Percentiles rank a stretch among this genome's conserved stretches.
Conservation (phyloP, 2,113 vertebrate genomes). For the Hippopotamus amphibius region DNA sequence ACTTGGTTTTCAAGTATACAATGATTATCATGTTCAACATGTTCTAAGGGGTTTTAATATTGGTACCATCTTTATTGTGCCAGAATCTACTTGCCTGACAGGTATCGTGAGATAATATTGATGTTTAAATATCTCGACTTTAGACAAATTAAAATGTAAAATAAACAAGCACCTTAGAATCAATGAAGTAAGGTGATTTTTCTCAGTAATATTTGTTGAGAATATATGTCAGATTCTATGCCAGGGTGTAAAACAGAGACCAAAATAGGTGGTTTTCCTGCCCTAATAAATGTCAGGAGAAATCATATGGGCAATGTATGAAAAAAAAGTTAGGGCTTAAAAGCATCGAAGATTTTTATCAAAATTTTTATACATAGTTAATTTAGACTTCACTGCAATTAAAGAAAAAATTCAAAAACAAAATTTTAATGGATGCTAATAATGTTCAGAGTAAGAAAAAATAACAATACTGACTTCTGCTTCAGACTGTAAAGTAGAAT, state of each 20-base stretch:
- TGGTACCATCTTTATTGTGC: not conserved
- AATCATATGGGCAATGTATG: not conserved
- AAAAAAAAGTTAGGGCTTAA: not conserved
- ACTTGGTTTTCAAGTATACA: not conserved
- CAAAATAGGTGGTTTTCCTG: not conserved
- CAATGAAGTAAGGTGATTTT: not conserved
- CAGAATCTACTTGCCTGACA: not conserved
- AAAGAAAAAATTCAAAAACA: not conserved
- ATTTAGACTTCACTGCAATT: not conserved
- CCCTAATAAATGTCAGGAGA: not conserved
- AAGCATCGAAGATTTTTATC: not conserved
- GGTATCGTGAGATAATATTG: not conserved
- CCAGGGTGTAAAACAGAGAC: not conserved
- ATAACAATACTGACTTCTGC: not conserved
- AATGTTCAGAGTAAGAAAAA: not conserved
- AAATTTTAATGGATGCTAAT: not conserved
- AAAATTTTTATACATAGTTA: not conserved
- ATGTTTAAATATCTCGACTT: not conserved
- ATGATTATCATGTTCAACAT: not conserved
- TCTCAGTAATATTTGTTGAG: not conserved
- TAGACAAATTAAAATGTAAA: not conserved
- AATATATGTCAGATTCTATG: not conserved
- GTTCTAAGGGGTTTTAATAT: not conserved
- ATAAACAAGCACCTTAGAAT: not conserved
- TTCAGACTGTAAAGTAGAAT: not conserved